Conservation (phyloP, 2,797 vertebrate species). For the Aphelocoma californica region DNA sequence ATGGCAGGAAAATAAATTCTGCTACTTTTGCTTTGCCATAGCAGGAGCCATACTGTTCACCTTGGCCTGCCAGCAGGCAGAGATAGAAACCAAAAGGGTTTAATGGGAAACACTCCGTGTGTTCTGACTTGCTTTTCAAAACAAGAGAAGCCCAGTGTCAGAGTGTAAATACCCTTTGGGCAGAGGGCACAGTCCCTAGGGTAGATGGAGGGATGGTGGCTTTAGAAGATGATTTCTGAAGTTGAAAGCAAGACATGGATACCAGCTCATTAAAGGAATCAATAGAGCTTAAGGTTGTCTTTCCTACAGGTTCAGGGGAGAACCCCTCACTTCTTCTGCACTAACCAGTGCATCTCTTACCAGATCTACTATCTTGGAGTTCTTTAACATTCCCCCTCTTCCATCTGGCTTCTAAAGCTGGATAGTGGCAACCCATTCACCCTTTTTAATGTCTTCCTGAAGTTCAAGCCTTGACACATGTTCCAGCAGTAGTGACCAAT, state of each 20-base stretch:
- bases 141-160: not conserved
- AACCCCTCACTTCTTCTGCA: not conserved
- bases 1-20: constrained; percentile 30
- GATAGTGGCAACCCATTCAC: not conserved
- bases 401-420: not conserved
- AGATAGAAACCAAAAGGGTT: not conserved
- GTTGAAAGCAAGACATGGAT: not conserved
- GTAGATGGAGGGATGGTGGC: not conserved
- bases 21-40: not conserved
- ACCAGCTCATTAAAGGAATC: not conserved
- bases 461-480: not conserved
- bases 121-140: not conserved
- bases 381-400: not conserved
- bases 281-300: not conserved
- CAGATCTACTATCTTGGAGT: not conserved
- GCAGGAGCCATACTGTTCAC: not conserved
- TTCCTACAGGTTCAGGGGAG: not conserved
- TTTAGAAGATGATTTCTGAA: not conserved
- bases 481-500: not conserved
- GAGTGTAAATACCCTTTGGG: not conserved
- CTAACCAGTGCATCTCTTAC: not conserved
- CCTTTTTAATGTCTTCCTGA: not conserved
- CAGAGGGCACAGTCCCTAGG: not conserved
- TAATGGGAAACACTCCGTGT: not conserved
- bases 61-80: not conserved